phyloP scores from a whole-genome alignment of 2,797 vertebrate species.

The Sardinella longiceps region DNA sequence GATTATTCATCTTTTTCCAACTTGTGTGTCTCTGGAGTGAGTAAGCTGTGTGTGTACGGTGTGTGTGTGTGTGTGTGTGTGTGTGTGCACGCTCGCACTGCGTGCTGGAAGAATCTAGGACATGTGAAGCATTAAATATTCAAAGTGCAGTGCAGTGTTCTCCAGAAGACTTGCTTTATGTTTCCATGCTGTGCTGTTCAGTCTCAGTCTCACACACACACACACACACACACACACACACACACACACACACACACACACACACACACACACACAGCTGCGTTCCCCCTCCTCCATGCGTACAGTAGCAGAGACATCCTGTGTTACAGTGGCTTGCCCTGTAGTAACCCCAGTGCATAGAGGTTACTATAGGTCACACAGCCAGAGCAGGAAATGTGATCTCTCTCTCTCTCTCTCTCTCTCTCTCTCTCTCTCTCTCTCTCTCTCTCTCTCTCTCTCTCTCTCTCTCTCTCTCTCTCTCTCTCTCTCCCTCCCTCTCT shows the following conservation, averaged over 20 bases:
- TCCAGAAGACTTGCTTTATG: not conserved
- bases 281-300: not conserved
- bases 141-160: conserved; percentile 23
- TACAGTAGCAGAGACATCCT: not conserved
- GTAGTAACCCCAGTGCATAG: conserved; percentile 84
- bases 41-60: not conserved
- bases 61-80: not conserved
- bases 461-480: not conserved
- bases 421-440: conserved; percentile 23
- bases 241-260: not conserved
- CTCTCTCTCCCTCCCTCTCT: too few relatives aligned
- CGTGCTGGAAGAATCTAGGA: conserved; percentile 37
- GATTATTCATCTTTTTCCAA: too few relatives aligned
- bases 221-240: too few relatives aligned
- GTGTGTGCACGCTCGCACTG: not conserved
- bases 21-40: not conserved
- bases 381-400: conserved; percentile 72
- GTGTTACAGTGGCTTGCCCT: conserved; percentile 70
- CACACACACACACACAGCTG: not conserved
- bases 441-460: not conserved
- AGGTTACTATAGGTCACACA: conserved; percentile 90
- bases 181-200: not conserved
- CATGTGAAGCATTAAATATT: conserved; percentile 46
- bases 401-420: conserved; percentile 24
- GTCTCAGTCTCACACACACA: not conserved